These are phyloP conservation scores for Neopelma chrysocephalum DNA, from an alignment of 2,797 vertebrate genomes.

Conservation along the genomic window DNA sequence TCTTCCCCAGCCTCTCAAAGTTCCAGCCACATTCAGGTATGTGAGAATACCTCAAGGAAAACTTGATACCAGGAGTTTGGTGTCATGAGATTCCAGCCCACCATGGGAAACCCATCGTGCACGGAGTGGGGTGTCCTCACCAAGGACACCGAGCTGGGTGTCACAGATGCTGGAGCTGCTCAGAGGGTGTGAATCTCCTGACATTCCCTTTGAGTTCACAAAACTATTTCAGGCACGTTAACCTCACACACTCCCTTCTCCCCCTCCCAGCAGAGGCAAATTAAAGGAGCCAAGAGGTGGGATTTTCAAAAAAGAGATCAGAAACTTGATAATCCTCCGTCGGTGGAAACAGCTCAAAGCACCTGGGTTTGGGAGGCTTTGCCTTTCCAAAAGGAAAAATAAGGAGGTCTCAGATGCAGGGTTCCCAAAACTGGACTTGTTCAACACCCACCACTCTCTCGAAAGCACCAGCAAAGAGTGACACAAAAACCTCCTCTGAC, in stretches of 20 bases:
- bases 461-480: neutral
- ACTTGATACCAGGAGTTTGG: neutral
- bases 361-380: neutral
- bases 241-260: slow-evolving; percentile 33
- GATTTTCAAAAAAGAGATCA: neutral
- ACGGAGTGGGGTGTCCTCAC: neutral
- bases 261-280: slow-evolving; percentile 1
- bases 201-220: neutral
- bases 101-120: neutral
- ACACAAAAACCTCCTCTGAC: neutral
- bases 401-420: neutral
- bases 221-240: slow-evolving; percentile 44
- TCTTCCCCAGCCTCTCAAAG: neutral
- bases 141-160: neutral
- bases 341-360: neutral
- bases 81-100: neutral
- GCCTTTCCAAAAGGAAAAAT: neutral
- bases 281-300: neutral
- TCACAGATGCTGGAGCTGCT: neutral
- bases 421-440: neutral
- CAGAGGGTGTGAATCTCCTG: neutral
- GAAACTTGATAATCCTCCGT: neutral
- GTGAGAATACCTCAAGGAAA: neutral
- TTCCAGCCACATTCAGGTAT: neutral
- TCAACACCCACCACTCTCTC: neutral